phyloP scores from a whole-genome alignment of 2,888 invertebrate genomes.

The Drosophila rellima region DNA sequence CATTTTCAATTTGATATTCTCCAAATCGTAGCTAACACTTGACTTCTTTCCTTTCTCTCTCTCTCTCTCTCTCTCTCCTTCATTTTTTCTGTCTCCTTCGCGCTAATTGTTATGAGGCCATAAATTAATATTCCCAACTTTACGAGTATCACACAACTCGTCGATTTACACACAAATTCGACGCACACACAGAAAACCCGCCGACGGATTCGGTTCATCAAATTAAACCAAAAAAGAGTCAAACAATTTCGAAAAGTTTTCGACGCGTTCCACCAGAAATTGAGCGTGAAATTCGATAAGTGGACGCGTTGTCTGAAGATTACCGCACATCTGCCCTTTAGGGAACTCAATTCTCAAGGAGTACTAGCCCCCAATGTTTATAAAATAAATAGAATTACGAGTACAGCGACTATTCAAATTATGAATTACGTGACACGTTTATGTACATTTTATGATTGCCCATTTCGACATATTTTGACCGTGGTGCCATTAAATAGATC shows the following conservation, averaged over 20 bases:
- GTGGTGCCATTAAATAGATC: slow-evolving; percentile 33
- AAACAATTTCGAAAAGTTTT: slow-evolving; percentile 23
- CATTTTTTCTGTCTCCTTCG: slow-evolving; percentile 1
- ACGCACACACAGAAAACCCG: slow-evolving; percentile 18
- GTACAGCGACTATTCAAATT: slow-evolving; percentile 18
- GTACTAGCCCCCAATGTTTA: slow-evolving; percentile 4
- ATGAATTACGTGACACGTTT: slow-evolving; percentile 54
- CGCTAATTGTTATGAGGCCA: slow-evolving; percentile 50
- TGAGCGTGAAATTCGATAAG: slow-evolving; percentile 75
- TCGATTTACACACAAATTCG: slow-evolving; percentile 40
- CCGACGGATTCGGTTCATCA: slow-evolving; percentile 33
- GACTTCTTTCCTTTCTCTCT: slow-evolving; percentile 26
- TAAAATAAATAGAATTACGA: slow-evolving; percentile 15
- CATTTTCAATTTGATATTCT: slow-evolving; percentile 7
- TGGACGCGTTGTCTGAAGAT: slow-evolving; percentile 55
- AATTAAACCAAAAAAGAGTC: slow-evolving; percentile 19
- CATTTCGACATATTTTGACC: slow-evolving; percentile 50
- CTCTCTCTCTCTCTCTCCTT: neutral
- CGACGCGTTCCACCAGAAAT: slow-evolving; percentile 55
- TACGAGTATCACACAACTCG: slow-evolving; percentile 26
- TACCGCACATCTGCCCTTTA: slow-evolving; percentile 47
- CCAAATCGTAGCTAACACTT: slow-evolving; percentile 46
- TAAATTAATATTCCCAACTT: slow-evolving; percentile 41
- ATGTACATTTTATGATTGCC: slow-evolving; percentile 58
- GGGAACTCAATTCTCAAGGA: slow-evolving; percentile 9